Evolutionary conservation across 2,797 vertebrate species (phyloP).

Genomic region (Ctenopoma kingsleyae): DNA sequence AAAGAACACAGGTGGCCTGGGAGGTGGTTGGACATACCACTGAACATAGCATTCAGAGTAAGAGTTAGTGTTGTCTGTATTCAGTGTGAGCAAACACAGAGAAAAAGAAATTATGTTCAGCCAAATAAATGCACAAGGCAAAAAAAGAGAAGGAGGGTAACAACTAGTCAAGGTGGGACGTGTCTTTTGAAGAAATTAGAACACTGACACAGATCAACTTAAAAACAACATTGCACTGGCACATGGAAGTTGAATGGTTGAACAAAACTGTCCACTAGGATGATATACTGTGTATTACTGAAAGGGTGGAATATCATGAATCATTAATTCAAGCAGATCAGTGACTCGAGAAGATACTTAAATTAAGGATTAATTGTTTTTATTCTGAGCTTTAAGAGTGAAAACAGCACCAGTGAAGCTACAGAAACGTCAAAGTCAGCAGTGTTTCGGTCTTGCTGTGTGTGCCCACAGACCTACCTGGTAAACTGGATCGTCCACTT

Average conservation of each 20-base stretch:
- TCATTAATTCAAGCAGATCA: slow-evolving; percentile 80
- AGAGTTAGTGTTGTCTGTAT: slow-evolving; percentile 88
- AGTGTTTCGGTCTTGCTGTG: slow-evolving; percentile 21
- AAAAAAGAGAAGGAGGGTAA: slow-evolving; percentile 48
- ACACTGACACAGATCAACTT: slow-evolving; percentile 82
- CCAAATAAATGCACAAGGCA: slow-evolving; percentile 75
- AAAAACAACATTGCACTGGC: slow-evolving; percentile 83
- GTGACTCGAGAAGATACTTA: slow-evolving; percentile 62
- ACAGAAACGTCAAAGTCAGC: slow-evolving; percentile 43
- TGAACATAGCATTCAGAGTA: slow-evolving; percentile 78
- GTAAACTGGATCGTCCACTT: slow-evolving; percentile 98
- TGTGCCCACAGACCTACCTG: slow-evolving; percentile 88
- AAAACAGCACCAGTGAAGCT: slow-evolving; percentile 61
- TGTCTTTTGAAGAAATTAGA: slow-evolving; percentile 73
- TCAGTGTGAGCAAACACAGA: slow-evolving; percentile 85
- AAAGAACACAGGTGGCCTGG: slow-evolving; percentile 71
- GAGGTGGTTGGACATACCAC: slow-evolving; percentile 63
- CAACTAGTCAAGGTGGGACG: slow-evolving; percentile 62
- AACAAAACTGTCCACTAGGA: slow-evolving; percentile 79
- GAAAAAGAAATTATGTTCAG: slow-evolving; percentile 66
- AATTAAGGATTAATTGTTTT: slow-evolving; percentile 37
- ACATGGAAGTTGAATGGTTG: slow-evolving; percentile 83
- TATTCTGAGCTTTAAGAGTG: slow-evolving; percentile 42
- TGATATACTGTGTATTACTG: slow-evolving; percentile 78
- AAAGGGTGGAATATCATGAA: slow-evolving; percentile 79